Base-by-base conservation (phyloP, 2,888 invertebrate genomes). In the Notocelia uddmanniana region DNA sequence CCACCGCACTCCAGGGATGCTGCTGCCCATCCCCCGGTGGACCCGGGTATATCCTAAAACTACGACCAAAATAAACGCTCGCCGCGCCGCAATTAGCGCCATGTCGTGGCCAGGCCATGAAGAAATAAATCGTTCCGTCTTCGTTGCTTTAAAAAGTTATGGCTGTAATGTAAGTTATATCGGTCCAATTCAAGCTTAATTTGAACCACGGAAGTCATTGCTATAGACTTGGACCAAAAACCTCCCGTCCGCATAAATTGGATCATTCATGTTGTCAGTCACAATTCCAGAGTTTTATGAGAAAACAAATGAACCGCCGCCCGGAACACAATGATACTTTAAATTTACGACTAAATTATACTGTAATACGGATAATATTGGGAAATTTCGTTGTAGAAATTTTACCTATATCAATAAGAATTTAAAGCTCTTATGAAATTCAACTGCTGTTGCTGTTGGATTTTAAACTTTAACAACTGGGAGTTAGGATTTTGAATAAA, bases 271-370 rank as follows among this genome's bases (percentile, higher is more conserved):
- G 62, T 72, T 72, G 72, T 67, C 72, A 72, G 55, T 68, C 72
- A 72, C 62, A 72, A 72, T 68, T 67, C 60, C 63, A 21, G 60
- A 60, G 60, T 72, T 67, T 72, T 72, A 72, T 68, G 54, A 67
- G 67, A 68, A 67, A 70, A 70, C 57, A 64, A 64, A 69, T 55
- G 41, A 21, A 48, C 19, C 26, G 31, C 55, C 58, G 21, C 19
- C 64, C 10, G 41, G 37, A 45, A 45, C 45, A 45, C 45, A 18
- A 37, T 37, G 72, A 34, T 60, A 60, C 67, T 72, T 62, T 60
- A 48, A 54, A 26, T 72, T 60, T 67, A 68, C 34, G 34, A 52
- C 52, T 52, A 64, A 64, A 52, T 52, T 31, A 50, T 52, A 26
- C 48, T 26, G n/a, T 18, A 18, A 34, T 19, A 21, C 15, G 8